These are phyloP conservation scores for Bolinopsis microptera DNA, from an alignment of 37 sponge, comb jelly and placozoan species.

Conservation along the genomic window DNA sequence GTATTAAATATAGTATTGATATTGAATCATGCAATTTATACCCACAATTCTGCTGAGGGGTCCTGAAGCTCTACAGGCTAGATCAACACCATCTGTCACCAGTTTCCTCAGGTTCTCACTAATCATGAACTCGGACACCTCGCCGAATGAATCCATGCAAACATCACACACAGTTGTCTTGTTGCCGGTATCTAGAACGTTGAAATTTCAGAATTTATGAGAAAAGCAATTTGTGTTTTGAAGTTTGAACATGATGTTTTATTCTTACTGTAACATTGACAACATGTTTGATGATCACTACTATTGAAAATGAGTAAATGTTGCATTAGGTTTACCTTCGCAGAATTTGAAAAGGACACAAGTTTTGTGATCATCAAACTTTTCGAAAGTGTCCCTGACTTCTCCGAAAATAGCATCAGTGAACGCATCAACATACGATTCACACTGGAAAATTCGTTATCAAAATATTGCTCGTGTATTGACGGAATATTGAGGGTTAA, in stretches of 20 bases:
- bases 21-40: not conserved
- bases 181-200: not conserved
- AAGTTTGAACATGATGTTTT: too few species aligned
- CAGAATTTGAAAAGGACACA: constrained; percentile 21
- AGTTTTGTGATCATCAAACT: not conserved
- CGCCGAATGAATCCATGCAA: not conserved
- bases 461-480: too few species aligned
- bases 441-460: constrained; percentile 23
- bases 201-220: too few species aligned
- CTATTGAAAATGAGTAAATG: too few species aligned
- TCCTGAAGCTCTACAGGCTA: not conserved
- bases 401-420: not conserved
- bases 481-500: not conserved
- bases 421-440: not conserved
- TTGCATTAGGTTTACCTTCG: too few species aligned
- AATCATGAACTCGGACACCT: not conserved
- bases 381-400: not conserved
- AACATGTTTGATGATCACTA: too few species aligned
- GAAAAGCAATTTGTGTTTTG: too few species aligned
- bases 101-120: not conserved
- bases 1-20: not conserved
- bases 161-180: constrained; percentile 22
- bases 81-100: not conserved
- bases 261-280: too few species aligned
- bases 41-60: not conserved